phyloP scores from a whole-genome alignment of 2,797 vertebrate genomes.

The Furcifer pardalis region DNA sequence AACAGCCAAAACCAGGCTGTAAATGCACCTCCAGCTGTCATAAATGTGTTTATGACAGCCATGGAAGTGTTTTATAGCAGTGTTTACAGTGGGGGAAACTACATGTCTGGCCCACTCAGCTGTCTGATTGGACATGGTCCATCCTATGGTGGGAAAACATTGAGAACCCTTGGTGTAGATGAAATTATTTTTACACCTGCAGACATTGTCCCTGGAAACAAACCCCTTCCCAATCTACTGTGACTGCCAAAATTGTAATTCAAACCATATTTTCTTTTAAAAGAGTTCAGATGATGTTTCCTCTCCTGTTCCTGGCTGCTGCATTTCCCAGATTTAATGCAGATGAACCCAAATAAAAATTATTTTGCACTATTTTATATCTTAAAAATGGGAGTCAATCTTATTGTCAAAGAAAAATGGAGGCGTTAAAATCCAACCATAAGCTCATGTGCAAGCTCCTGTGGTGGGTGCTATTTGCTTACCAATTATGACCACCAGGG shows the following conservation, averaged over 20 bases:
- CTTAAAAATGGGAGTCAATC: not conserved
- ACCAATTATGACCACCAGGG: too few relatives aligned
- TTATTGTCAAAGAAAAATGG: not conserved
- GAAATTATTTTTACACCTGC: slow-evolving; percentile 53
- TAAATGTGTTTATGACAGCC: too few relatives aligned
- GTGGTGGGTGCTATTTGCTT: too few relatives aligned
- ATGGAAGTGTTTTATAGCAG: too few relatives aligned
- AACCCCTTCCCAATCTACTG: slow-evolving; percentile 45
- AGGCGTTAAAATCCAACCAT: not conserved
- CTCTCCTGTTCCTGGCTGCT: slow-evolving; percentile 31
- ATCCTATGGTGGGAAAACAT: too few relatives aligned
- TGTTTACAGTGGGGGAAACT: too few relatives aligned
- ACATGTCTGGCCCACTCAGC: too few relatives aligned
- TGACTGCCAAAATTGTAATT: slow-evolving; percentile 42
- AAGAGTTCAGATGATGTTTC: not conserved
- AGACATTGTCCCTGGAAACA: slow-evolving; percentile 55
- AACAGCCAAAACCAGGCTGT: too few relatives aligned
- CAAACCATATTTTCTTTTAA: slow-evolving; percentile 36
- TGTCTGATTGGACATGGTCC: too few relatives aligned
- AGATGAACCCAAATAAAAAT: not conserved
- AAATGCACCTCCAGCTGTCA: too few relatives aligned
- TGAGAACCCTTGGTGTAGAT: too few relatives aligned
- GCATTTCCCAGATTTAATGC: slow-evolving; percentile 21
- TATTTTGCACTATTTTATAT: not conserved
- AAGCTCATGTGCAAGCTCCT: too few relatives aligned